These are phyloP conservation scores for Anas acuta DNA, from an alignment of 2,797 vertebrate species.

Conservation along the genomic window DNA sequence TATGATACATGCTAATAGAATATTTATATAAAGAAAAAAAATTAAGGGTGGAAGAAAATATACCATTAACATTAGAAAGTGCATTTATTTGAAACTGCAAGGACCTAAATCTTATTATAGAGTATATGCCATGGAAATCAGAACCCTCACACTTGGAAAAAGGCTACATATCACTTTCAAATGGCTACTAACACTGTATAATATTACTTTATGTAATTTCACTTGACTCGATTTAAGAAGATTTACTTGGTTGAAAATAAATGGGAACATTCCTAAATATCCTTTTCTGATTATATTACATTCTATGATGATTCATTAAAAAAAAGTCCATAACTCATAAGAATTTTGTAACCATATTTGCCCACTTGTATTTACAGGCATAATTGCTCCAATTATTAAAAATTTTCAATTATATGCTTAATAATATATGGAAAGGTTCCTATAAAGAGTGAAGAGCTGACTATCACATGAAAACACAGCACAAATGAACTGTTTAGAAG, in stretches of 20 bases:
- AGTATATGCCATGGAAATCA: conserved; percentile 22
- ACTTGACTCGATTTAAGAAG: neutral
- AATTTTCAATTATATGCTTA: conserved; percentile 43
- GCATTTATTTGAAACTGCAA: conserved; percentile 31
- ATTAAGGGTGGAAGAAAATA: conserved; percentile 46
- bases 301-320: neutral
- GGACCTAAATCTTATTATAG: conserved; percentile 30
- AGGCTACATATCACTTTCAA: neutral
- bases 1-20: neutral
- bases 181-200: neutral
- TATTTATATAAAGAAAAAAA: neutral
- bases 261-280: neutral
- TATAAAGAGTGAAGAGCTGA: conserved; percentile 7
- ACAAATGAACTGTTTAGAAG: neutral
- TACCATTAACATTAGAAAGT: conserved; percentile 36
- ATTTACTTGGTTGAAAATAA: conserved; percentile 10
- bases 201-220: neutral
- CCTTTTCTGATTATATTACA: neutral
- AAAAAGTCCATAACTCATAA: neutral
- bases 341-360: neutral
- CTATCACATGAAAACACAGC: conserved; percentile 45
- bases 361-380: neutral
- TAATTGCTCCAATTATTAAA: neutral
- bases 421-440: neutral
- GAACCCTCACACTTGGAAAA: neutral